Evolutionary conservation across 2,888 invertebrate species (phyloP).

Genomic region (Hemicrepidius hirtus): DNA sequence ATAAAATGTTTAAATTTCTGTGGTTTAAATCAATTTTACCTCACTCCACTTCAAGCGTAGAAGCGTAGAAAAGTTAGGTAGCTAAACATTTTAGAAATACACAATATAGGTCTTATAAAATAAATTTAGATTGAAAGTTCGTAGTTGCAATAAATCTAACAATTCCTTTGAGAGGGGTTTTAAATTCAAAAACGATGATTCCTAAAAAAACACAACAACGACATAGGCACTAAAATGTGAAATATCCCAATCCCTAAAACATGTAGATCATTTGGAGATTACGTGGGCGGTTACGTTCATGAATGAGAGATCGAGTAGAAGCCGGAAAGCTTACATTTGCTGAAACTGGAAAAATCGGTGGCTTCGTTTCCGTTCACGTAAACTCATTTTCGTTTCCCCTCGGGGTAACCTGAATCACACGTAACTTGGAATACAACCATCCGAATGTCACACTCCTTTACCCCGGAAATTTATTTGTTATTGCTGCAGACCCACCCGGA

Average conservation of each 20-base stretch:
- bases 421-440: slow-evolving; percentile 18
- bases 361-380: slow-evolving; percentile 23
- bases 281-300: slow-evolving; percentile 1
- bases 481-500: background rate
- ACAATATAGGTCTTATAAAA: too few species aligned
- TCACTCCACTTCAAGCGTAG: too few species aligned
- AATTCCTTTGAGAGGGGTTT: too few species aligned
- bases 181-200: background rate
- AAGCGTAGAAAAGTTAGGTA: too few species aligned
- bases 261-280: slow-evolving; percentile 13
- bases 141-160: too few species aligned
- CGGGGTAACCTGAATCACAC: slow-evolving; percentile 18
- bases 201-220: background rate
- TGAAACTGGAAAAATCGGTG: slow-evolving; percentile 16
- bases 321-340: background rate
- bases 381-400: slow-evolving; percentile 18
- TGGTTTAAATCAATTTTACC: too few species aligned
- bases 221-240: background rate
- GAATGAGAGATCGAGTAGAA: background rate
- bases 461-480: slow-evolving; percentile 15
- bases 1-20: too few species aligned
- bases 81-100: too few species aligned
- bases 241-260: slow-evolving; percentile 8
- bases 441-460: slow-evolving; percentile 14
- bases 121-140: too few species aligned